Percentiles rank a stretch among this genome's conserved stretches.
phyloP scores from a whole-genome alignment of 2,797 vertebrate species.

The Myiotriccus ornatus region DNA sequence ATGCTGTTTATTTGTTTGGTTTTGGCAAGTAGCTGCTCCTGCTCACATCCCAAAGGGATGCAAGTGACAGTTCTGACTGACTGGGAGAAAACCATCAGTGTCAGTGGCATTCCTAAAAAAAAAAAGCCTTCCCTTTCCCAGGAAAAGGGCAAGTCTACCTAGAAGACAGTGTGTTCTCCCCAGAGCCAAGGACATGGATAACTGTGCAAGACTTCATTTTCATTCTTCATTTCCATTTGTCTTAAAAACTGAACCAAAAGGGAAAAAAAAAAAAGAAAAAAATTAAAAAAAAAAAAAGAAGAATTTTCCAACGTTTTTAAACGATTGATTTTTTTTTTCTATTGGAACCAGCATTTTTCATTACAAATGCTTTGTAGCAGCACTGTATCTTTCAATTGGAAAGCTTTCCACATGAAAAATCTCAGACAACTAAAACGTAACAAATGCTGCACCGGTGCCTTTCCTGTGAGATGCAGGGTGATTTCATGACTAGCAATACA shows the following conservation, averaged over 20 bases:
- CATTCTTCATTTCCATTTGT: background rate
- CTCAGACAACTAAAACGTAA: background rate
- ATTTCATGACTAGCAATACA: background rate
- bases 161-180: background rate
- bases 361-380: slow-evolving; percentile 35
- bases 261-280: background rate
- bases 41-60: background rate
- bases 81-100: background rate
- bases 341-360: background rate
- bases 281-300: background rate
- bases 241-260: background rate
- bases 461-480: background rate
- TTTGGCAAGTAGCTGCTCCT: background rate
- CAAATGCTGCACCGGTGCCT: background rate
- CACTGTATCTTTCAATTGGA: slow-evolving; percentile 6
- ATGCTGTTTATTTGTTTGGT: background rate
- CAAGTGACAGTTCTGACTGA: background rate
- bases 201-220: background rate
- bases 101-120: background rate
- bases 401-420: slow-evolving; percentile 39
- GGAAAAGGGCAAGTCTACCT: background rate
- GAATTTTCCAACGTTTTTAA: background rate
- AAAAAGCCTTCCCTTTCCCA: background rate
- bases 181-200: background rate
- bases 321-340: background rate